Conservation (phyloP, 2,113 vertebrate genomes). For the Xiphias gladius region DNA sequence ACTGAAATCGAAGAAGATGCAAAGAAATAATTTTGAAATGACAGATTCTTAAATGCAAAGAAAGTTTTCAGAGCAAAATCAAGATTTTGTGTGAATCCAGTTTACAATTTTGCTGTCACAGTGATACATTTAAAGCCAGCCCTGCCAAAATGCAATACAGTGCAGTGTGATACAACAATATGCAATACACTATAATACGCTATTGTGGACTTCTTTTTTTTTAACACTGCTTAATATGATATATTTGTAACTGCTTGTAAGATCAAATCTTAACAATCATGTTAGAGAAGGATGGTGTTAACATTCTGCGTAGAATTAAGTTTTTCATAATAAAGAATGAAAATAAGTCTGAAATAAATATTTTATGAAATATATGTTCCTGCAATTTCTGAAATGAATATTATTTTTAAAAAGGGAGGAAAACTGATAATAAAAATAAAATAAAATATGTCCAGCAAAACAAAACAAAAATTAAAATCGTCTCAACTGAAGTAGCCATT, state of each 20-base stretch:
- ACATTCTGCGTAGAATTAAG: background rate
- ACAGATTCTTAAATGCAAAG: background rate
- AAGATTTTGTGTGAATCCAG: background rate
- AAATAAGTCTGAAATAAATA: background rate
- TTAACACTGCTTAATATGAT: background rate
- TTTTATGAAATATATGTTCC: background rate
- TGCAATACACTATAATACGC: slow-evolving; percentile 17
- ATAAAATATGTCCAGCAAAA: no score
- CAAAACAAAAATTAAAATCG: background rate
- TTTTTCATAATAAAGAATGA: background rate
- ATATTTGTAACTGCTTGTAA: background rate
- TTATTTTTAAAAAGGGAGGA: background rate
- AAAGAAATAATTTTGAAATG: background rate
- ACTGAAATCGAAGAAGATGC: background rate
- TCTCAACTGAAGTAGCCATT: background rate
- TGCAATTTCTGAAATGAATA: background rate
- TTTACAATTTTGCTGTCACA: slow-evolving; percentile 2
- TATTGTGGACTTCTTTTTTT: background rate
- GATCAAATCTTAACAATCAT: background rate
- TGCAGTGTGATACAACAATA: slow-evolving; percentile 12
- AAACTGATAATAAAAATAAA: no score
- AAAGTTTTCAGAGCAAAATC: slow-evolving; percentile 3
- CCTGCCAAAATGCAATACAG: background rate
- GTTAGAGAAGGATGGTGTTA: background rate
- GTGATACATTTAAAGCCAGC: background rate